Evolutionary conservation across 1,140 invertebrate species (phyloP).

Genomic region (Eumeta japonica): DNA sequence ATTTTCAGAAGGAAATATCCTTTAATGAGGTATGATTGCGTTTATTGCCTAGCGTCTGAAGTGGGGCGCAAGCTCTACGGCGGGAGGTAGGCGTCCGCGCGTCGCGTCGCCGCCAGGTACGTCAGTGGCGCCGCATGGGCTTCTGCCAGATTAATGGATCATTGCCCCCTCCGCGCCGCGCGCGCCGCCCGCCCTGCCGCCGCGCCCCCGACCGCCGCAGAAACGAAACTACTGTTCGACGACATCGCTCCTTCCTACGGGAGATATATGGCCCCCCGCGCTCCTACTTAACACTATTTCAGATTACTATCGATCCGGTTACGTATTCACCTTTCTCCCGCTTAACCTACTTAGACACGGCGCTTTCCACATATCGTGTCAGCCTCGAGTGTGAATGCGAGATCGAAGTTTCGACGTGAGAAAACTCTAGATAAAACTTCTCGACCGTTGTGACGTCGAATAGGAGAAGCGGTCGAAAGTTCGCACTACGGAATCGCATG

Average conservation of each 20-base stretch:
- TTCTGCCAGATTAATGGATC: conserved; percentile 64
- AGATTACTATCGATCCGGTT: conserved; percentile 4
- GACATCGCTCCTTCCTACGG: conserved; percentile 28
- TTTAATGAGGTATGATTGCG: too few relatives aligned
- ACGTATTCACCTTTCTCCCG: too few relatives aligned
- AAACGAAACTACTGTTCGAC: conserved; percentile 45
- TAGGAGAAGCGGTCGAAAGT: too few relatives aligned
- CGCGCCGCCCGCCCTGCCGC: too few relatives aligned
- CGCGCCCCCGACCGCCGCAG: conserved; percentile 20
- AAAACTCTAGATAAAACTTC: too few relatives aligned
- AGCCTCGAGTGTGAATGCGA: too few relatives aligned
- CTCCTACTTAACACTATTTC: conserved; percentile 18
- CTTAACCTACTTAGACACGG: too few relatives aligned
- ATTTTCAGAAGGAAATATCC: too few relatives aligned
- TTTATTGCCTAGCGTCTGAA: background rate
- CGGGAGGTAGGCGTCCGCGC: conserved; percentile 52
- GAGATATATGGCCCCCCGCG: conserved; percentile 20
- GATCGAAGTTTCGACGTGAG: too few relatives aligned
- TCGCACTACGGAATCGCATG: too few relatives aligned
- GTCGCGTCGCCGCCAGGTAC: conserved; percentile 49
- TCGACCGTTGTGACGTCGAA: too few relatives aligned
- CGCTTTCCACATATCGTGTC: too few relatives aligned
- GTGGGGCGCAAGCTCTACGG: conserved; percentile 20
- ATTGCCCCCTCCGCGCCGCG: conserved; percentile 50
- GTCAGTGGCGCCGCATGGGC: conserved; percentile 60